phyloP scores from a whole-genome alignment of 2,797 vertebrate genomes.

The Poecilia gillii region DNA sequence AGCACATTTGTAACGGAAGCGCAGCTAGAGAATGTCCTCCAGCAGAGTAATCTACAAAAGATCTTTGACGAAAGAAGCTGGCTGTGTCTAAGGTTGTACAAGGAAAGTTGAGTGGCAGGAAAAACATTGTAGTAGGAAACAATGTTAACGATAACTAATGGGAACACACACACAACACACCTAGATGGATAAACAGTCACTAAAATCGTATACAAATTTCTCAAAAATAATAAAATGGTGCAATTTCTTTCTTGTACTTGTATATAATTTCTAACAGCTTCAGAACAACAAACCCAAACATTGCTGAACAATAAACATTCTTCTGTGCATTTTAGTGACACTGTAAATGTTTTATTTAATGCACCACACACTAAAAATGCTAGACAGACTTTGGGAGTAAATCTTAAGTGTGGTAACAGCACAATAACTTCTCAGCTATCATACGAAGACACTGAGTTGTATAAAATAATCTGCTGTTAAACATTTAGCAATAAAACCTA shows the following conservation, averaged over 20 bases:
- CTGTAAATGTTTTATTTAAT: background rate
- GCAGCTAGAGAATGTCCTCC: no score
- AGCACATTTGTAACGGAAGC: no score
- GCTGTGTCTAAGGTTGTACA: no score
- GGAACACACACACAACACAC: background rate
- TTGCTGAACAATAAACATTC: background rate
- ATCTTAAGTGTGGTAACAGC: background rate
- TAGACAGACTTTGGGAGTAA: background rate
- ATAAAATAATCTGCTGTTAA: background rate
- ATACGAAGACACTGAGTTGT: background rate
- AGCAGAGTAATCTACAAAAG: no score
- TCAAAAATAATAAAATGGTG: background rate
- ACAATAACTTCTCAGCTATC: background rate
- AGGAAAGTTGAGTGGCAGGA: no score
- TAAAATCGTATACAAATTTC: background rate
- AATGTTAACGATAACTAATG: no score
- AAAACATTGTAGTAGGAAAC: no score
- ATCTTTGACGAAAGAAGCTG: no score
- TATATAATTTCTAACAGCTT: background rate
- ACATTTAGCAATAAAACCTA: conserved; percentile 6
- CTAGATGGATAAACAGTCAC: background rate
- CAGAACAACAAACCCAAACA: background rate
- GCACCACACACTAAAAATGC: background rate
- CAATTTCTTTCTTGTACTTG: background rate
- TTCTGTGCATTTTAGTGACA: background rate